Evolutionary conservation across 2,113 vertebrate genomes (phyloP).

Genomic region (Anguilla japonica): DNA sequence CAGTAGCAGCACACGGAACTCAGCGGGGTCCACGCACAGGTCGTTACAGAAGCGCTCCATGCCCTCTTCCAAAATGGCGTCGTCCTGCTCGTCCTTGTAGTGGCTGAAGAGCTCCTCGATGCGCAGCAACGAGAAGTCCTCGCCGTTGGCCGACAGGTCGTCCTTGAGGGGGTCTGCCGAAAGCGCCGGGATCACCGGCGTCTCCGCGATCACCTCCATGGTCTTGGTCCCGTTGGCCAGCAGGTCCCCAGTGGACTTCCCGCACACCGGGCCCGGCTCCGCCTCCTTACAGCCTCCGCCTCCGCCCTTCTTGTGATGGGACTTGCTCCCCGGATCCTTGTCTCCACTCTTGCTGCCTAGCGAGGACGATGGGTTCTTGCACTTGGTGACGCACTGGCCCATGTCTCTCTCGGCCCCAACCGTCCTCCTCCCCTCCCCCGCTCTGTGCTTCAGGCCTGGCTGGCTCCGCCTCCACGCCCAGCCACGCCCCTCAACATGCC

Average conservation of each 20-base stretch:
- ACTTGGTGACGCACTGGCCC: conserved; percentile 99
- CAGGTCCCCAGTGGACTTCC: conserved; percentile 75
- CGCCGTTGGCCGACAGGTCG: conserved; percentile 68
- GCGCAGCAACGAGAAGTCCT: conserved; percentile 81
- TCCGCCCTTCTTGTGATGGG: conserved; percentile 81
- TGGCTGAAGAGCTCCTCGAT: conserved; percentile 87
- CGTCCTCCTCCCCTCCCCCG: conserved; percentile 48
- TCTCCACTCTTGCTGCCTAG: conserved; percentile 98
- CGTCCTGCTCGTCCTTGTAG: conserved; percentile 94
- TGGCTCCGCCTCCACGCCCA: conserved; percentile 71
- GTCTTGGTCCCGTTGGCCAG: conserved; percentile 81
- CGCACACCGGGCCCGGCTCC: conserved; percentile 62
- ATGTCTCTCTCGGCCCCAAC: conserved; percentile 72
- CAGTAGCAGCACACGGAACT: conserved; percentile 94
- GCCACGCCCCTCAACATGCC: conserved; percentile 86
- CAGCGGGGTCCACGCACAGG: conserved; percentile 93
- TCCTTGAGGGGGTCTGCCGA: conserved; percentile 75
- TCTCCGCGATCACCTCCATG: conserved; percentile 62
- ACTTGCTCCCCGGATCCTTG: conserved; percentile 85
- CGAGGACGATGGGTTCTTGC: conserved; percentile 97
- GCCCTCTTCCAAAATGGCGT: conserved; percentile 95
- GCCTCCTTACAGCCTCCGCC: conserved; percentile 71
- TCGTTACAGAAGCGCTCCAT: conserved; percentile 98
- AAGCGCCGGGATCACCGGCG: conserved; percentile 69
- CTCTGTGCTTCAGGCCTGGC: conserved; percentile 70